phyloP scores from a whole-genome alignment of 2,113 vertebrate species.

The Notothenia coriiceps region DNA sequence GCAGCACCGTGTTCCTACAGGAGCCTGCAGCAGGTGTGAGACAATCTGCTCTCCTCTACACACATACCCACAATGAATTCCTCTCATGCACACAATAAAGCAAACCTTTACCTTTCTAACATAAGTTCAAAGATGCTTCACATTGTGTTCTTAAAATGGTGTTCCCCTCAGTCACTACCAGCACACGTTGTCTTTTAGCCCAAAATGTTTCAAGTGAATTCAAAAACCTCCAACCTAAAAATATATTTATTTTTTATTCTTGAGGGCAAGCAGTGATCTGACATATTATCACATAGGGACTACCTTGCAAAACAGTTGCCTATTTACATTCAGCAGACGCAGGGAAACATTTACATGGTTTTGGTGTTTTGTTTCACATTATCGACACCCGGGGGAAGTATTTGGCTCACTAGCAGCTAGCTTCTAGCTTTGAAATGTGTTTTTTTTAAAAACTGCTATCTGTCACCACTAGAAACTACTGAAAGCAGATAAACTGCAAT shows the following conservation, averaged over 20 bases:
- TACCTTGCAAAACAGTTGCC: background rate
- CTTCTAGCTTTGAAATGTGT: background rate
- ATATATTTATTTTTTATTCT: background rate
- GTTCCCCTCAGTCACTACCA: background rate
- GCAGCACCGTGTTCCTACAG: slow-evolving; percentile 14
- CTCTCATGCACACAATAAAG: background rate
- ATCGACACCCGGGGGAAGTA: background rate
- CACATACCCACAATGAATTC: background rate
- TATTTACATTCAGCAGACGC: background rate
- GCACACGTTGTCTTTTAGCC: too few species aligned
- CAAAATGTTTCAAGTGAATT: background rate
- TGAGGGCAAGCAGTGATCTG: background rate
- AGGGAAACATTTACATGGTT: background rate
- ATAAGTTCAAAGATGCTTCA: background rate
- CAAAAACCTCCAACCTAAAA: background rate
- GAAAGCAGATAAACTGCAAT: background rate
- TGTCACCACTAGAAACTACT: background rate
- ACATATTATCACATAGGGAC: background rate
- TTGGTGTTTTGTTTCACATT: background rate
- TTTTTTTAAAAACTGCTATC: background rate
- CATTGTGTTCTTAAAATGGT: background rate
- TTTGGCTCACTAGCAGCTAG: background rate
- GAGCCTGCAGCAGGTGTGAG: slow-evolving; percentile 38
- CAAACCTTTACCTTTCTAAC: background rate
- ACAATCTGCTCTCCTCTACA: background rate